Percentiles rank a stretch among this genome's conserved stretches.
These are phyloP conservation scores for Papilio elwesi DNA, from an alignment of 2,888 invertebrate genomes.

Conservation along the genomic window DNA sequence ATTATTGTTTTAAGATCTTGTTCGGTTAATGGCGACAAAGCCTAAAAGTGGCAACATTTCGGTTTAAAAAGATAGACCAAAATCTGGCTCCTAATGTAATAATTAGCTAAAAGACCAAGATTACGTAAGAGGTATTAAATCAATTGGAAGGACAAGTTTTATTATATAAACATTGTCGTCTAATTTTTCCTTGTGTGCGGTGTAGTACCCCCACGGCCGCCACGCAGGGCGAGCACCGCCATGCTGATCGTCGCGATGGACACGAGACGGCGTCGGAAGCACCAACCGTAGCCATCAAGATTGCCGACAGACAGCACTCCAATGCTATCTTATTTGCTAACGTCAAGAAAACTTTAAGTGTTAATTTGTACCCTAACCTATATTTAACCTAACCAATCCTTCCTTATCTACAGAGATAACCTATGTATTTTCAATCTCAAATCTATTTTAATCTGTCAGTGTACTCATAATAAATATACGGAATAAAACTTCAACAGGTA, in stretches of 20 bases:
- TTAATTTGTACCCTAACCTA: no score
- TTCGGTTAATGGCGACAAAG: no score
- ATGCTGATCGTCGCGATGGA: background rate
- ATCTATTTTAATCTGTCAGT: no score
- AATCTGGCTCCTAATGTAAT: no score
- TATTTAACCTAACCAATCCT: no score
- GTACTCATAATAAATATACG: background rate
- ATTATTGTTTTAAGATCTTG: no score
- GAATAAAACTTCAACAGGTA: background rate
- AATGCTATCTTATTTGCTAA: background rate
- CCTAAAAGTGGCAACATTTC: no score
- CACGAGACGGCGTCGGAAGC: conserved; percentile 42
- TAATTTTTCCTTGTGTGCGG: background rate
- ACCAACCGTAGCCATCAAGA: conserved; percentile 10
- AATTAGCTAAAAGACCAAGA: no score
- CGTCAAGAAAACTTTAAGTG: no score
- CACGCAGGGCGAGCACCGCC: conserved; percentile 55
- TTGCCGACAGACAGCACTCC: background rate
- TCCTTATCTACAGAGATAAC: no score
- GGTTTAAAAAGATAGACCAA: no score
- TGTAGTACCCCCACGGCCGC: conserved; percentile 46
- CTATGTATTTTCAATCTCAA: no score
- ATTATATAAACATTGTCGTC: background rate
- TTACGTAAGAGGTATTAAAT: background rate
- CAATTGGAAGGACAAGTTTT: background rate